phyloP scores from a whole-genome alignment of 2,888 invertebrate species.

The Acanthosoma haemorrhoidale region DNA sequence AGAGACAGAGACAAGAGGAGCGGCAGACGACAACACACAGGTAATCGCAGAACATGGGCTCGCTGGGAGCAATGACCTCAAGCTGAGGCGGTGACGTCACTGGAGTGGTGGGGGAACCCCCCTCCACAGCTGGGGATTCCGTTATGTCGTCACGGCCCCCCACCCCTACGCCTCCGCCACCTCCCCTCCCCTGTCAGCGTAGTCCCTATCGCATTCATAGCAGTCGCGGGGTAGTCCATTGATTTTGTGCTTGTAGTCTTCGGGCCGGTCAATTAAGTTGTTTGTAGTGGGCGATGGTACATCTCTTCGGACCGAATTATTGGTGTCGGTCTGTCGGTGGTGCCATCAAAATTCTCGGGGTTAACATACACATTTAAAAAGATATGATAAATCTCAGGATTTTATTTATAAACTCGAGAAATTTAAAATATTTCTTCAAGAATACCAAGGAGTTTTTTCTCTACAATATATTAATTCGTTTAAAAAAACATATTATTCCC shows the following conservation, averaged over 20 bases:
- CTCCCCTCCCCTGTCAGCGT: neutral
- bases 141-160: slow-evolving; percentile 19
- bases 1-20: slow-evolving; percentile 3
- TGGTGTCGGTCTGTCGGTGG: too few species aligned
- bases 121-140: slow-evolving; percentile 22
- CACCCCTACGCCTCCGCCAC: too few species aligned
- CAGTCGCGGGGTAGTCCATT: neutral
- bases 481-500: too few species aligned
- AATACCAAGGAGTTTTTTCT: too few species aligned
- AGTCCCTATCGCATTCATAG: slow-evolving; percentile 1
- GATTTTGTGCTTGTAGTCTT: neutral
- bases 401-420: too few species aligned
- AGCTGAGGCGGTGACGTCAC: slow-evolving; percentile 6
- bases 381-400: too few species aligned
- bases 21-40: slow-evolving; percentile 17
- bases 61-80: slow-evolving; percentile 22
- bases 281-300: neutral
- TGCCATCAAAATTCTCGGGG: too few species aligned
- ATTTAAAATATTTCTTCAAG: too few species aligned
- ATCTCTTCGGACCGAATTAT: too few species aligned
- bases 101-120: neutral
- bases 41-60: slow-evolving; percentile 18
- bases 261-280: slow-evolving; percentile 5
- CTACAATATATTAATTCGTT: too few species aligned
- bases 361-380: too few species aligned